Base-by-base conservation (phyloP, 2,113 vertebrate species). In the Phylloscopus whistleri region DNA sequence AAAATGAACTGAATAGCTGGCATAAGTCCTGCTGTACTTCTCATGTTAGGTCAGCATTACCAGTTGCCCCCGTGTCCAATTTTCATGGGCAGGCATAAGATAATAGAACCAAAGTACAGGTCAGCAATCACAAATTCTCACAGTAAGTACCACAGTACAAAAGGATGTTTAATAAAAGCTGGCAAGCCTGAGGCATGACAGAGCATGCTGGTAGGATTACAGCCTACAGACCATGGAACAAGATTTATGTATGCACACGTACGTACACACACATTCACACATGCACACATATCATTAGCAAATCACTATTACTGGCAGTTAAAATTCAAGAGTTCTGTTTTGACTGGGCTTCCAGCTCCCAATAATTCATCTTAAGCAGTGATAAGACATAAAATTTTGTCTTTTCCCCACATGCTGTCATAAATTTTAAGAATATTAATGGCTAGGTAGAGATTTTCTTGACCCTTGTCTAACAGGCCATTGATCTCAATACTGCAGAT, bases 391-490 rank as follows among this genome's bases (percentile, higher is more conserved):
- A 52, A 59, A 75, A 37, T 28, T 44, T 52, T 74, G 52, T 44
- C 33, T 58, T 75, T 90, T 83, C 33, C 21, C 35, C 27, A 59
- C 43, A 56, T 16, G 7, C 24, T 60, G 56, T 53, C 69, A 84
- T 73, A 55, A 64, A 75, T 90, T 56, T 73, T 84, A 69, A 44
- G 30, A 84, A 53, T 78, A 86, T 96, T 86, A 90, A 93, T 78
- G n/a, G 33, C n/a, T 81, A 86, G 16, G 60, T 35, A 67, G 51
- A 86, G 35, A 59, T 74, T 81, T 86, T 55, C 39, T n/a, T 53
- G 44, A 87, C 68, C 52, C 28, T 70, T 52, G 26, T 22, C 67
- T 46, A 89, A 37, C 26, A 85, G 21, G 8, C 21, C 53, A 83
- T 62, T 35, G 35, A 80, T 93, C 59, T 80, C 78, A 90, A 77